These are phyloP conservation scores for Megamerina dolium DNA, from an alignment of 2,888 invertebrate genomes.

Conservation along the genomic window DNA sequence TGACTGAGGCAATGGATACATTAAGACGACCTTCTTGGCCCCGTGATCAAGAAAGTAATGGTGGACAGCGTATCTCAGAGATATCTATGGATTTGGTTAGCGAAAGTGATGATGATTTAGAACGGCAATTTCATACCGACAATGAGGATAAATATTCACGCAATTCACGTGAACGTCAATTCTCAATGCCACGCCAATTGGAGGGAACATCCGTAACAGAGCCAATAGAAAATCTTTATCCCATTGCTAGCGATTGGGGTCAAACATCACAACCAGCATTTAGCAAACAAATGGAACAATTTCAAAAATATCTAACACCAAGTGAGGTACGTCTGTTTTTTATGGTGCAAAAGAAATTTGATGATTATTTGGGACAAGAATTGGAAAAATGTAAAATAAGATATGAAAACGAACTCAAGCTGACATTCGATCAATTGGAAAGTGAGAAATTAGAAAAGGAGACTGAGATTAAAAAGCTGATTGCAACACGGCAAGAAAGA, in stretches of 20 bases:
- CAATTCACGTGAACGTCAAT: conserved; percentile 42
- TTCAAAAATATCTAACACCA: conserved; percentile 42
- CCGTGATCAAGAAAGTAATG: conserved; percentile 40
- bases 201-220: conserved; percentile 19
- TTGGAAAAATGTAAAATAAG: conserved; percentile 50
- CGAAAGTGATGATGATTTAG: conserved; percentile 47
- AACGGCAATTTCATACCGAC: conserved; percentile 41
- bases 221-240: conserved; percentile 15
- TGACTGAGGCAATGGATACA: conserved; percentile 49
- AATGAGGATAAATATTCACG: conserved; percentile 39
- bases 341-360: conserved; percentile 54
- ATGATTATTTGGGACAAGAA: conserved; percentile 55
- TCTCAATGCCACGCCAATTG: conserved; percentile 31
- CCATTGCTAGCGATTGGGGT: neutral
- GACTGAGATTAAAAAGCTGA: conserved; percentile 52
- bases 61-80: conserved; percentile 46
- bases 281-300: conserved; percentile 47
- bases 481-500: conserved; percentile 56
- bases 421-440: conserved; percentile 48
- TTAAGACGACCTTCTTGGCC: conserved; percentile 40
- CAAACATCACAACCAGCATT: conserved; percentile 30
- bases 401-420: conserved; percentile 39
- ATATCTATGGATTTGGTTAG: conserved; percentile 49
- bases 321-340: conserved; percentile 46
- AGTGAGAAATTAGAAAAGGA: conserved; percentile 56